Percentiles rank a stretch among this genome's conserved stretches.
Evolutionary conservation across 2,113 vertebrate species (phyloP).

Genomic region (Cariama cristata): DNA sequence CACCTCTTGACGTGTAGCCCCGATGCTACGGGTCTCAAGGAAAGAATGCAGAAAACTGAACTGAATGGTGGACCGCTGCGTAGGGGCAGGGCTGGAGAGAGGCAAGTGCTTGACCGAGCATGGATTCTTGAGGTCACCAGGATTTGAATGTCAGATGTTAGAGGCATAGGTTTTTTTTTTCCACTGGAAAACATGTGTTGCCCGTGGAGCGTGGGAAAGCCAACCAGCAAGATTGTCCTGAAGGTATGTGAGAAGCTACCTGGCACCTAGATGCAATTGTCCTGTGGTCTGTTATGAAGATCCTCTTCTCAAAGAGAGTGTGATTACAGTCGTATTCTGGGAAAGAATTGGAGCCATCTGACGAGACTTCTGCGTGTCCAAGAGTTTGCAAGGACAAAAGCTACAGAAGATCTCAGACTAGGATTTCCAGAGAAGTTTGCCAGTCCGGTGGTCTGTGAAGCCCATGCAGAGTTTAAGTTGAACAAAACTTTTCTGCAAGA

Average conservation of each 20-base stretch:
- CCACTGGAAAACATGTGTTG: not conserved
- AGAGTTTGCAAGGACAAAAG: too few relatives aligned
- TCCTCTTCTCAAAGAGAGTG: not conserved
- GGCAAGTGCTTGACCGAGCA: fast-evolving
- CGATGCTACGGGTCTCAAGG: not conserved
- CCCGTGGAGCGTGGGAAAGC: not conserved
- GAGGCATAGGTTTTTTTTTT: not conserved
- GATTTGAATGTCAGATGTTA: too few relatives aligned
- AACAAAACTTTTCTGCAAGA: not conserved
- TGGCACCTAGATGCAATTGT: not conserved
- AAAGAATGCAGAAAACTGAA: not conserved
- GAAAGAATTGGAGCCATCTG: not conserved
- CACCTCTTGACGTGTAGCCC: not conserved
- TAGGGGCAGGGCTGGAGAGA: not conserved
- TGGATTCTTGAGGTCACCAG: not conserved
- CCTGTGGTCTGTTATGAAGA: not conserved
- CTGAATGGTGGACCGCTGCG: not conserved
- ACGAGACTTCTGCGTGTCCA: too few relatives aligned
- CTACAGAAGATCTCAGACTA: not conserved
- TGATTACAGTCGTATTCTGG: not conserved
- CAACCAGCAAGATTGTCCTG: not conserved
- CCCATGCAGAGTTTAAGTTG: fast-evolving
- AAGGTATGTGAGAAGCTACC: not conserved
- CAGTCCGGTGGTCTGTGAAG: not conserved
- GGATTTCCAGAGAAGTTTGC: not conserved